Base-by-base conservation (phyloP, 2,797 vertebrate genomes). In the Semotilus atromaculatus region DNA sequence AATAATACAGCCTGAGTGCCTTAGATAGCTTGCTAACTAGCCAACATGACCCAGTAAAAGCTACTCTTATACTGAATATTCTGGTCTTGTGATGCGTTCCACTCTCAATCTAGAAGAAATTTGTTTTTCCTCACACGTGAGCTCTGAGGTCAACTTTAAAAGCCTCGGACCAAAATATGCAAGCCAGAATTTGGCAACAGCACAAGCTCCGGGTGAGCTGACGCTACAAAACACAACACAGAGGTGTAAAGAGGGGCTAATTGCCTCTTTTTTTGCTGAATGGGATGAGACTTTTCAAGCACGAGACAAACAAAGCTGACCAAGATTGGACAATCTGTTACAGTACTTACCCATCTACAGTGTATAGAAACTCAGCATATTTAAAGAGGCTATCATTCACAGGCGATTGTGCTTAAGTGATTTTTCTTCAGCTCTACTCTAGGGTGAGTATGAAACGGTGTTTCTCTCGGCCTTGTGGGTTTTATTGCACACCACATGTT, bases 381-480 rank as follows among this genome's bases (percentile, higher is more conserved):
- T 89, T 93, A 92, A 95, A 93, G 92, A 93, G 90, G 90, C 93
- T 93, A 92, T 89, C 87, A 90, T 91, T 93, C 92, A 91, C 88
- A 89, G 90, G 88, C 90, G 91, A 92, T 91, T 91, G 89, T n/a
- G 43, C 76, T 82, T 92, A 92, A 93, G 92, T 92, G 93, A 93
- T 93, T 93, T 92, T 89, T 89, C 88, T 88, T 92, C 90, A 92
- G 89, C 88, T 90, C 43, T 36, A 71, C 40, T 90, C 88, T 88
- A 91, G 89, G 87, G 86, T 88, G 86, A 86, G 85, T 90, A n/a
- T 68, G 58, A 83, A 83, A 87, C 82, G 38, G 82, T 81, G 75
- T 87, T 91, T 83, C 67, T 86, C 88, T 68, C 48, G 40, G 62
- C 36, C n/a, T 68, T 76, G 66, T n/a, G 7, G 81, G 62, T 68